Conservation (phyloP, 2,797 vertebrate genomes). For the Mastacembelus armatus region DNA sequence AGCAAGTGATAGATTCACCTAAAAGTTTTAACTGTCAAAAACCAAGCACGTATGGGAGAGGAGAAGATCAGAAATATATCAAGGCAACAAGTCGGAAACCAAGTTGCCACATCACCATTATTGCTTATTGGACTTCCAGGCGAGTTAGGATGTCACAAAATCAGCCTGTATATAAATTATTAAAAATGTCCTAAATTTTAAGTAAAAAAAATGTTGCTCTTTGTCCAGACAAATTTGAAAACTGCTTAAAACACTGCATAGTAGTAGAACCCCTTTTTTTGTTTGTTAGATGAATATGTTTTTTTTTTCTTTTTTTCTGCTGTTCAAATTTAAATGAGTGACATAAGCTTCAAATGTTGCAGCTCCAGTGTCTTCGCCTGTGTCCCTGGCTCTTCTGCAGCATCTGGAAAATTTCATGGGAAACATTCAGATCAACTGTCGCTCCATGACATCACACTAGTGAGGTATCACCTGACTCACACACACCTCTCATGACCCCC, state of each 20-base stretch:
- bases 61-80: not conserved
- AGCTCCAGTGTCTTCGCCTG: conserved; percentile 4
- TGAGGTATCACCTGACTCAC: conserved; percentile 71
- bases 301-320: conserved; percentile 11
- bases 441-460: conserved; percentile 55
- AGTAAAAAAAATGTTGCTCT: no score
- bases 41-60: not conserved
- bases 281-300: not conserved
- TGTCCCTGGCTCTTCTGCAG: conserved; percentile 29
- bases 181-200: no score
- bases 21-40: not conserved
- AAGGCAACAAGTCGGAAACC: not conserved
- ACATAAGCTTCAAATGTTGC: conserved; percentile 43
- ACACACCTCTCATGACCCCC: conserved; percentile 50
- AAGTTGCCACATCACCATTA: no score
- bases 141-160: no score
- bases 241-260: no score
- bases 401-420: conserved; percentile 34
- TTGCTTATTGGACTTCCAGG: no score
- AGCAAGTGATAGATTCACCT: no score
- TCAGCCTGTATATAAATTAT: no score
- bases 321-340: conserved; percentile 11
- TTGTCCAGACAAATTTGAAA: no score
- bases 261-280: no score
- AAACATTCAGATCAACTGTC: conserved; percentile 48